Evolutionary conservation across 2,797 vertebrate species (phyloP), one percentile per base, ranked within the genome.

Genomic region (Pelobates cultripes): DNA sequence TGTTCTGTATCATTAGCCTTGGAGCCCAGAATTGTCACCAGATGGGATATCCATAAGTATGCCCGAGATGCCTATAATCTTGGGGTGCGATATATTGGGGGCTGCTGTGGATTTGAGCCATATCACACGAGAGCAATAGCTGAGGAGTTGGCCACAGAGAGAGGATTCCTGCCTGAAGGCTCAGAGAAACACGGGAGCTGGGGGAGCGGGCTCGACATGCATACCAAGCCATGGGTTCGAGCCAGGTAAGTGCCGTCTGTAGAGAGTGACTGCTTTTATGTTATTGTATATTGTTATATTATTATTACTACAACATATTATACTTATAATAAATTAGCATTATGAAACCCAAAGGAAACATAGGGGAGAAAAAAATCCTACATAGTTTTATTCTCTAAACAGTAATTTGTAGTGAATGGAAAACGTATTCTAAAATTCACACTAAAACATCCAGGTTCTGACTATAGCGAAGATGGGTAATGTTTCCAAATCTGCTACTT

Each of bases 161-260:
- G 94, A 79, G 95, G 97, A 0, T 90, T 92, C 89, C 86, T 95
- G 82, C 95, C 97, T 0, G 85, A 86, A 2, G 97, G 92, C 42
- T 98, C 96, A 0, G 94, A 97, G 70, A 99, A 99, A 83, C 97
- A 99, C 0, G 97, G 95, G n/a, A 89, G 40, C 83, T 99, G 96
- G 97, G 97, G 96, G 0, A 86, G 89, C 3, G 89, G 90, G 57
- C 87, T 99, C 73, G 90, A 93, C 73, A 97, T 96, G 95, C 97
- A 99, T 88, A 98, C 96, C 2, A 99, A 99, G 83, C 97, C 97
- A 7, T 99, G 96, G 96, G 93, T 99, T 86, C 91, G 96, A 91
- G 97, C 97, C 51, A 96, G 97, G 97, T 97, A 89, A 17, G 42
- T 4, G 2, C 5, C 3, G 6, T 28, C 28, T 28, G 2, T 28